Evolutionary conservation across 2,797 vertebrate genomes (phyloP).

Genomic region (Microcaecilia unicolor): DNA sequence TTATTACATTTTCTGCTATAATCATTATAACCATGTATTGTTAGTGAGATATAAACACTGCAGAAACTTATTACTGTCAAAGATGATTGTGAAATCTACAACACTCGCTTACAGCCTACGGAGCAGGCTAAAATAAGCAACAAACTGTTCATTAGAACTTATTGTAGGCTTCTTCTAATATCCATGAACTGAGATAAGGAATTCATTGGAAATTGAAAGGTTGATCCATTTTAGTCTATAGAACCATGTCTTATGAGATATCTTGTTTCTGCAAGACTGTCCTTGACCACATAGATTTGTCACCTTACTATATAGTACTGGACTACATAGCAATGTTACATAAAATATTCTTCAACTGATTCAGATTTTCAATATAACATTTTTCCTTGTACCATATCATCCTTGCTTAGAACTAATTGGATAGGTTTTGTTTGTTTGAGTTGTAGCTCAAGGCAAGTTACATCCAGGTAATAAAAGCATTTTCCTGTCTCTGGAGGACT

Average conservation of each 20-base stretch:
- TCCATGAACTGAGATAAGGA: constrained; percentile 12
- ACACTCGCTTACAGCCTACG: constrained; percentile 6
- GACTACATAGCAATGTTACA: too few relatives aligned
- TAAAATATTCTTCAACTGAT: too few relatives aligned
- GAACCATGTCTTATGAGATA: too few relatives aligned
- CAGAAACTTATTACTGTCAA: constrained; percentile 18
- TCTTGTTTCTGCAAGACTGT: too few relatives aligned
- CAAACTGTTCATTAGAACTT: constrained; percentile 8
- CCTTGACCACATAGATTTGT: too few relatives aligned
- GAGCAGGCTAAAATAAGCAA: background rate
- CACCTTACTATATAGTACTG: background rate
- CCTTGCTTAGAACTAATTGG: too few relatives aligned
- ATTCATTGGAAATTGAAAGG: constrained; percentile 8
- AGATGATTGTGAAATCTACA: constrained; percentile 19
- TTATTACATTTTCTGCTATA: constrained; percentile 21
- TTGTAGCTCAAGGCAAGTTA: too few relatives aligned
- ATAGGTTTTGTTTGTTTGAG: too few relatives aligned
- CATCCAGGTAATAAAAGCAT: too few relatives aligned
- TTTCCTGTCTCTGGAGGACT: too few relatives aligned
- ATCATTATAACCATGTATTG: constrained; percentile 21
- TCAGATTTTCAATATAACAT: too few relatives aligned
- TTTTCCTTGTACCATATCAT: too few relatives aligned
- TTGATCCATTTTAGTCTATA: constrained; percentile 2
- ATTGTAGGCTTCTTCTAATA: constrained; percentile 1
- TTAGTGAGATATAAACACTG: constrained; percentile 16